A percentile compares a stretch with the other conserved stretches of the same genome.
Evolutionary conservation across 2,888 invertebrate species (phyloP).

Genomic region (Sialis lutaria): DNA sequence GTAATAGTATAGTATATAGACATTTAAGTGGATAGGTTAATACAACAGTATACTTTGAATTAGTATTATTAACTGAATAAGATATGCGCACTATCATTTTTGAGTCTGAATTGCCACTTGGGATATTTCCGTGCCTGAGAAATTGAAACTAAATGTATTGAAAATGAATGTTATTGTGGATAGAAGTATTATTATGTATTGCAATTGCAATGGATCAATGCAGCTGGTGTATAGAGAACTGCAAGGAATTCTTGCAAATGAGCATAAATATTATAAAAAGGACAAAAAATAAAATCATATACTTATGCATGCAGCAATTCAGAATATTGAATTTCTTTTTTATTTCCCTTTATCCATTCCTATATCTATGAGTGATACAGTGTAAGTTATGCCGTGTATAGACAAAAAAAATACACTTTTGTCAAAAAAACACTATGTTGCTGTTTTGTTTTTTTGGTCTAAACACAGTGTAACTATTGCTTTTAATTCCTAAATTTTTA

Average conservation of each 20-base stretch:
- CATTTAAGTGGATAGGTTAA: neutral
- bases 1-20: neutral
- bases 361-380: too few species aligned
- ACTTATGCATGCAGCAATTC: slow-evolving; percentile 11
- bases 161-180: slow-evolving; percentile 8
- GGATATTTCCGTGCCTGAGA: slow-evolving; percentile 10
- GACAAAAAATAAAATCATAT: slow-evolving; percentile 10
- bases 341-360: neutral
- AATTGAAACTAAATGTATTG: slow-evolving; percentile 5
- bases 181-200: slow-evolving; percentile 5
- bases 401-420: too few species aligned
- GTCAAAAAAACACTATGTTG: too few species aligned
- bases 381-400: too few species aligned
- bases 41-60: neutral
- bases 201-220: slow-evolving; percentile 4
- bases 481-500: too few species aligned
- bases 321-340: slow-evolving; percentile 7
- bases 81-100: neutral
- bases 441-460: too few species aligned
- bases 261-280: slow-evolving; percentile 9
- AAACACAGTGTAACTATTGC: too few species aligned
- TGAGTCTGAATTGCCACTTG: slow-evolving; percentile 7
- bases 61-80: neutral
- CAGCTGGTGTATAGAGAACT: slow-evolving; percentile 6
- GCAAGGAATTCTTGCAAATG: slow-evolving; percentile 9